phyloP scores from a whole-genome alignment of 2,888 invertebrate genomes.

The Sericinus montela region DNA sequence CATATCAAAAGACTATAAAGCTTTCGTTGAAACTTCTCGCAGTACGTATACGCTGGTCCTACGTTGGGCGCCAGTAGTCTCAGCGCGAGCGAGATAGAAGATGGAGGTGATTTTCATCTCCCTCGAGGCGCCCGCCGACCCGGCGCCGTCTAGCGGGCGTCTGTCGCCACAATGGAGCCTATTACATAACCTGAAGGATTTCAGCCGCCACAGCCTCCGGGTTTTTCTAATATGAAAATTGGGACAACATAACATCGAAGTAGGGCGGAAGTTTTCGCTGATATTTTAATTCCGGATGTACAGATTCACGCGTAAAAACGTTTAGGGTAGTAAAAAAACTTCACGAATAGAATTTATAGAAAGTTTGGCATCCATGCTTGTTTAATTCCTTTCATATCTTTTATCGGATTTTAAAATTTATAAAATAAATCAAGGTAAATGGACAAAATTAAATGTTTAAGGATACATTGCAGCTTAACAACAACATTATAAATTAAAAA shows the following conservation, averaged over 20 bases:
- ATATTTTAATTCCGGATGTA: background rate
- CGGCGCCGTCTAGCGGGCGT: constrained; percentile 71
- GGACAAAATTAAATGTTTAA: too few species aligned
- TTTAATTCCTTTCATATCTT: too few species aligned
- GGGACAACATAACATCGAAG: constrained; percentile 18
- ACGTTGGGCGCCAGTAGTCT: constrained; percentile 52
- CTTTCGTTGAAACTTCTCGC: constrained; percentile 19
- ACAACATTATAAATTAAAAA: too few species aligned
- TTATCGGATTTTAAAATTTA: too few species aligned
- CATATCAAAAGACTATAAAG: constrained; percentile 51
- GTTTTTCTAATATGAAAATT: constrained; percentile 19
- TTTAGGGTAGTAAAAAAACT: background rate
- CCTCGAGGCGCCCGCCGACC: constrained; percentile 74
- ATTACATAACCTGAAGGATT: constrained; percentile 51
- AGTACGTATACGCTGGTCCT: constrained; percentile 30
- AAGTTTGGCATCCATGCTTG: too few species aligned
- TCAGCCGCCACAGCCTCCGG: constrained; percentile 14
- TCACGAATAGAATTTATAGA: too few species aligned
- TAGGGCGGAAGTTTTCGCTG: constrained; percentile 13
- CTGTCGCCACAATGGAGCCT: constrained; percentile 60
- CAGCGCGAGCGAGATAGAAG: constrained; percentile 30
- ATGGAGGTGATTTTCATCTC: constrained; percentile 30
- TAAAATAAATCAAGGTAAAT: too few species aligned
- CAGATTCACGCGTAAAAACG: background rate
- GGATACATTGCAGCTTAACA: too few species aligned